These are phyloP conservation scores for Andricus quercusramuli DNA, from an alignment of 2,888 invertebrate genomes.

Conservation along the genomic window DNA sequence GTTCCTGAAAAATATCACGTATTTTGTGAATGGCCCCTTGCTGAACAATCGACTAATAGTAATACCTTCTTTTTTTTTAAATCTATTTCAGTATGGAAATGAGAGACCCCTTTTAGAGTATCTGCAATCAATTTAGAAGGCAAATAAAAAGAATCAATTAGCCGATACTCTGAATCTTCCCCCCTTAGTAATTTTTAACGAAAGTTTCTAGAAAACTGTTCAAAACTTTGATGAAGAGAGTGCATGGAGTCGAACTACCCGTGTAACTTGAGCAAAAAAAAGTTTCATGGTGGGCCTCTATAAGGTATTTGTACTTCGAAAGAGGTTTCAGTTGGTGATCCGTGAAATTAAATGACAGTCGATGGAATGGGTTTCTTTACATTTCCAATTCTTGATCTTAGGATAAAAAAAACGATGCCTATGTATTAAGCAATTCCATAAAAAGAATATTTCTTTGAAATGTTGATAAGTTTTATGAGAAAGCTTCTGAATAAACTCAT, in stretches of 20 bases:
- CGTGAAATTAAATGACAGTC: neutral
- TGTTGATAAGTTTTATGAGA: neutral
- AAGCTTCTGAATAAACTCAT: slow-evolving; percentile 4
- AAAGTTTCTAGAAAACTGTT: neutral
- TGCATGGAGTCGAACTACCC: neutral
- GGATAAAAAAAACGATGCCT: neutral
- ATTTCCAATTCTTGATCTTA: neutral
- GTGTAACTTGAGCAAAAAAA: neutral
- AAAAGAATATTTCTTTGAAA: neutral
- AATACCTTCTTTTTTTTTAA: too few relatives aligned
- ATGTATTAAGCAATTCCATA: neutral
- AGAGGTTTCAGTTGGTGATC: neutral
- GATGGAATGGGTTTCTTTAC: neutral
- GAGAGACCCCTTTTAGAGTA: neutral
- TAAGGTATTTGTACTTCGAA: neutral
- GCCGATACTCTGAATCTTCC: neutral
- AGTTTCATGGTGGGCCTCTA: neutral
- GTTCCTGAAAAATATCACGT: too few relatives aligned
- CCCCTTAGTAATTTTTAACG: neutral
- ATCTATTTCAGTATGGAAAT: too few relatives aligned
- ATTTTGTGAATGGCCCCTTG: too few relatives aligned
- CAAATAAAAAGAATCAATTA: neutral
- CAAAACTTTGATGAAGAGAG: neutral
- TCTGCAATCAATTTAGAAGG: neutral
- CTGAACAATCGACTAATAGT: too few relatives aligned